These are phyloP conservation scores for Rhyacichthys aspro DNA, from an alignment of 2,797 vertebrate species.

Conservation along the genomic window DNA sequence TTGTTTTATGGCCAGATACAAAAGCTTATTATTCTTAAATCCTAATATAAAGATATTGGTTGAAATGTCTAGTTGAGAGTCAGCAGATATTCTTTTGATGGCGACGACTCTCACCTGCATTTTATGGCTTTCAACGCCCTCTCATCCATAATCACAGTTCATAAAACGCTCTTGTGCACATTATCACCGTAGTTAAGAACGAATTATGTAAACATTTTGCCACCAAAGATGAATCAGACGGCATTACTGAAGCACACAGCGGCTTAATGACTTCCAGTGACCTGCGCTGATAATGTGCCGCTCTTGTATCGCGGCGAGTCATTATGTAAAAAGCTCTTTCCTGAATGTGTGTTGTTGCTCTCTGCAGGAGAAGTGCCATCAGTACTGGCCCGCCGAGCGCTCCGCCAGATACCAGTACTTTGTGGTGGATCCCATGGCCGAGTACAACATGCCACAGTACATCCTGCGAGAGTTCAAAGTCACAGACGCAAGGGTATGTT, in stretches of 20 bases:
- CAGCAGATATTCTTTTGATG: conserved; percentile 20
- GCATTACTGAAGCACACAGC: conserved; percentile 35
- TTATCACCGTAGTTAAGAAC: conserved; percentile 37
- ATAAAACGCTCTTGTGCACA: conserved; percentile 29
- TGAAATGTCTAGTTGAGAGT: neutral
- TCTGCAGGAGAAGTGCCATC: conserved; percentile 94
- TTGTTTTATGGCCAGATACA: too few species aligned
- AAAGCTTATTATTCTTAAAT: too few species aligned
- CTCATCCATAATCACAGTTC: conserved; percentile 41
- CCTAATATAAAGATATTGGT: too few species aligned
- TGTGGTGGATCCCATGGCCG: conserved; percentile 97
- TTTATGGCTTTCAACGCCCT: conserved; percentile 40
- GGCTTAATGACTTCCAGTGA: conserved; percentile 29
- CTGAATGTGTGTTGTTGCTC: neutral
- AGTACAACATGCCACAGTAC: conserved; percentile 99
- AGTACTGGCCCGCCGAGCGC: conserved; percentile 97
- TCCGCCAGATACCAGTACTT: conserved; percentile 98
- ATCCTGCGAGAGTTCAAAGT: conserved; percentile 98
- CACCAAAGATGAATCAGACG: conserved; percentile 39
- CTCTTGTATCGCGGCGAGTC: conserved; percentile 1
- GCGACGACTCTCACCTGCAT: conserved; percentile 32
- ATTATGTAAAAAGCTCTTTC: conserved; percentile 12
- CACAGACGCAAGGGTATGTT: conserved; percentile 92
- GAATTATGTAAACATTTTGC: conserved; percentile 58
- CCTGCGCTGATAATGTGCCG: conserved; percentile 10